Percentiles rank a stretch among this genome's conserved stretches.
These are phyloP conservation scores for Catharus bicknelli DNA, from an alignment of 2,113 vertebrate genomes.

Conservation along the genomic window DNA sequence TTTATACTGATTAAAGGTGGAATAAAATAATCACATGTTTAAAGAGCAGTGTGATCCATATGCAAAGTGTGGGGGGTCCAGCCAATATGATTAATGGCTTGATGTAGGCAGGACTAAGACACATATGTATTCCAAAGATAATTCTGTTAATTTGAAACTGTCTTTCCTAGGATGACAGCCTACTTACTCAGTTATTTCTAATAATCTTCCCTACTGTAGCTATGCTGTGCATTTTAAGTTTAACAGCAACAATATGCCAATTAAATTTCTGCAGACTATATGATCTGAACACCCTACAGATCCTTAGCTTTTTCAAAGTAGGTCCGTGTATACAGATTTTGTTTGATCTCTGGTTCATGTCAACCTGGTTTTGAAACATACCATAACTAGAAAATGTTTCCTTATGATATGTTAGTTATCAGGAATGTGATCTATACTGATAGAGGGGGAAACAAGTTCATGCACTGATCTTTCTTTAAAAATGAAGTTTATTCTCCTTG, in stretches of 20 bases:
- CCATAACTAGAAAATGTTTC: slow-evolving; percentile 38
- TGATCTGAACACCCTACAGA: slow-evolving; percentile 57
- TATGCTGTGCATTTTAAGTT: slow-evolving; percentile 38
- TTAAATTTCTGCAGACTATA: slow-evolving; percentile 59
- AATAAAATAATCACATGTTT: neutral
- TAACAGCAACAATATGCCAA: slow-evolving; percentile 57
- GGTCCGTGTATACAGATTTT: slow-evolving; percentile 62
- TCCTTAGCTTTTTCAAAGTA: slow-evolving; percentile 59
- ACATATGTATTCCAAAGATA: neutral
- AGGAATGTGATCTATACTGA: slow-evolving; percentile 10
- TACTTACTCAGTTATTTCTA: slow-evolving; percentile 33
- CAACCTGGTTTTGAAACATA: slow-evolving; percentile 63
- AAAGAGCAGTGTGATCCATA: neutral
- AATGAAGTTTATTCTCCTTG: neutral
- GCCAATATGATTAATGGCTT: neutral
- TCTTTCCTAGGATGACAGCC: slow-evolving; percentile 1
- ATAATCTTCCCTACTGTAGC: slow-evolving; percentile 7
- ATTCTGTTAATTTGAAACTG: slow-evolving; percentile 17
- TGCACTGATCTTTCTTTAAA: neutral
- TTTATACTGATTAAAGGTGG: neutral
- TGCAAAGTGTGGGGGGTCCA: neutral
- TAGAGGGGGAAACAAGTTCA: neutral
- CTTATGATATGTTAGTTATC: slow-evolving; percentile 43
- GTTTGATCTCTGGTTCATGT: slow-evolving; percentile 66
- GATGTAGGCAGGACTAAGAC: neutral